Percentiles rank a stretch among this genome's conserved stretches.
Evolutionary conservation across 2,888 invertebrate species (phyloP).

Genomic region (Troides oblongomaculatus): DNA sequence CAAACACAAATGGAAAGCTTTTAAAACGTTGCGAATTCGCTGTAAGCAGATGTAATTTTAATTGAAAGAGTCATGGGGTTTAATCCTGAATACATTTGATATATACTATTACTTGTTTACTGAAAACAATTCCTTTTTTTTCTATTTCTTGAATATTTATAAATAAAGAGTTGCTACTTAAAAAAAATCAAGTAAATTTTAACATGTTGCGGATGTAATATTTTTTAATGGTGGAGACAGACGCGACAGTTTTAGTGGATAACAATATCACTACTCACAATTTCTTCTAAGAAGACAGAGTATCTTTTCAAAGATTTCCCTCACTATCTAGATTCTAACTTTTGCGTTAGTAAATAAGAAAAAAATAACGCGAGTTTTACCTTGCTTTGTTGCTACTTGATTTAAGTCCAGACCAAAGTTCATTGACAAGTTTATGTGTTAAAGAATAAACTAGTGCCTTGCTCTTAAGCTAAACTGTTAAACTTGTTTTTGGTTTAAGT

Average conservation of each 20-base stretch:
- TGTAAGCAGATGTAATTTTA: conserved; percentile 4
- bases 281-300: no score
- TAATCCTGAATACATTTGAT: conserved; percentile 8
- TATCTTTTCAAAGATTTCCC: no score
- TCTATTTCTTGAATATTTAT: background rate
- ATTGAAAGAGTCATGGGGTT: conserved; percentile 8
- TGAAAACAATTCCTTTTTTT: background rate
- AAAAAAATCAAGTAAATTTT: no score
- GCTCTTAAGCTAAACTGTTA: background rate
- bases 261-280: no score
- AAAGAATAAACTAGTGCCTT: background rate
- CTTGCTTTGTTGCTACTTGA: background rate
- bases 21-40: conserved; percentile 4
- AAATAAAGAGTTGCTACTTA: no score
- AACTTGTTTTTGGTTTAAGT: background rate
- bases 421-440: background rate
- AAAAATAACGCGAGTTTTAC: no score
- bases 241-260: no score
- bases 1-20: conserved; percentile 20
- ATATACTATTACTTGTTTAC: background rate
- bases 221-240: no score
- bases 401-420: background rate
- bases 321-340: no score
- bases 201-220: no score
- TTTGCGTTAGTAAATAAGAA: no score